Base-by-base conservation (phyloP, 2,113 vertebrate species). In the Coreoperca whiteheadi region DNA sequence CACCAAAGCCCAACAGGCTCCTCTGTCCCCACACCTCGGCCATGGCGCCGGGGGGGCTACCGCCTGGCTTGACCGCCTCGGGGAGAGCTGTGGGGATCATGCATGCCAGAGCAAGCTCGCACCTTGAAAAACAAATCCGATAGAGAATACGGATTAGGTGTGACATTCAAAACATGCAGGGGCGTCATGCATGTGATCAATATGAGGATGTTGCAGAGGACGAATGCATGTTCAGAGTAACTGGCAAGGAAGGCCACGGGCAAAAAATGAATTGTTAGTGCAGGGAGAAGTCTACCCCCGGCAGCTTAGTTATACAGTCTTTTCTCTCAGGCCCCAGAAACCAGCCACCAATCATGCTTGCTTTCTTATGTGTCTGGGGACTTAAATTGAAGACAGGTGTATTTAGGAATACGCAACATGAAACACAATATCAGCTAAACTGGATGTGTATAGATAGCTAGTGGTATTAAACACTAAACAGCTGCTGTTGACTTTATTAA, bases 1-100 rank as follows among this genome's bases (percentile, higher is more conserved):
- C 89, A 1, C 91, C 94, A 10, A 96, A 23, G 1, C 82, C 93
- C 66, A 98, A 3, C 83, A 99, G 82, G 65, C 88, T 96, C 81
- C 88, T 92, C 54, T 93, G 95, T 9, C 93, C 93, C 77, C 93
- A 15, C 64, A 94, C 84, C 78, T 95, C 95, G 2, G 92, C 74
- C 91, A 95, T 94, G 85, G 63, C 34, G 11, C 68, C 20, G 41
- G 8, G 25, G 32, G 50, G 34, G 66, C 32, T 37, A 21, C 23
- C 41, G 66, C 50, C 43, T 12, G 30, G 16, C 10, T 39, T 20
- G 30, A 0, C 64, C 10, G 4, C 34, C 34, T 69, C 67, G 23
- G 46, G 60, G 2, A 20, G 46, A 74, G 34, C 51, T 4, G 46
- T 37, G 57, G 56, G 16, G 51, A 25, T 85, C 77, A 79, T 32